phyloP scores from a whole-genome alignment of 2,113 vertebrate species.

The Nipponia nippon region DNA sequence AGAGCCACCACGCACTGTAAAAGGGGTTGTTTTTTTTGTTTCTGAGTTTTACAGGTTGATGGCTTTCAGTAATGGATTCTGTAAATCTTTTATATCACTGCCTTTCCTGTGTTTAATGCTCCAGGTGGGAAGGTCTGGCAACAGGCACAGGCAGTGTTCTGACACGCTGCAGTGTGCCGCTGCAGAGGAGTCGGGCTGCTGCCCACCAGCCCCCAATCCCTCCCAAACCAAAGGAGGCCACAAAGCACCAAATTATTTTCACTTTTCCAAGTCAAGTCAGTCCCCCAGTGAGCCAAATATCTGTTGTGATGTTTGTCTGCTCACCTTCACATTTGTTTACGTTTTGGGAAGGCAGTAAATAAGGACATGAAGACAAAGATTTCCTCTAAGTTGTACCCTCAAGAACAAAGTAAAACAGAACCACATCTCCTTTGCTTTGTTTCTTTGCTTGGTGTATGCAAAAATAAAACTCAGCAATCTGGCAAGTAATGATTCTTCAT shows the following conservation, averaged over 20 bases:
- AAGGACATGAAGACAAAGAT: neutral
- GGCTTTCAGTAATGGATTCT: neutral
- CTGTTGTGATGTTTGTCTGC: neutral
- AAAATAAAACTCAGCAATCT: neutral
- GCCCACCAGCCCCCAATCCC: neutral
- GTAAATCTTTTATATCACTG: neutral
- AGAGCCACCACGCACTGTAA: neutral
- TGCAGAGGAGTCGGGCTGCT: neutral
- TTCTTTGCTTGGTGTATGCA: neutral
- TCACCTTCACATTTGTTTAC: neutral
- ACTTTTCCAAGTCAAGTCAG: neutral
- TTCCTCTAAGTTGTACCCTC: neutral
- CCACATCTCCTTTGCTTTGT: neutral
- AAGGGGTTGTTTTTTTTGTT: neutral
- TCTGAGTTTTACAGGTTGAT: neutral
- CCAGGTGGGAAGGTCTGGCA: neutral
- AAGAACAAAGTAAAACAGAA: neutral
- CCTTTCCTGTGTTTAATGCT: neutral
- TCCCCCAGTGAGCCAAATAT: neutral
- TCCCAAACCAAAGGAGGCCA: neutral
- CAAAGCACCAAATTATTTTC: neutral
- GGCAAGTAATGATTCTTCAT: neutral
- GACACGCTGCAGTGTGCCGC: fast-evolving
- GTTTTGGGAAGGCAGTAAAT: neutral
- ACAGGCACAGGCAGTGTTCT: neutral